A percentile compares a stretch with the other conserved stretches of the same genome.
Evolutionary conservation across 2,888 invertebrate genomes (phyloP).

Genomic region (Carpatolechia fugitivella): DNA sequence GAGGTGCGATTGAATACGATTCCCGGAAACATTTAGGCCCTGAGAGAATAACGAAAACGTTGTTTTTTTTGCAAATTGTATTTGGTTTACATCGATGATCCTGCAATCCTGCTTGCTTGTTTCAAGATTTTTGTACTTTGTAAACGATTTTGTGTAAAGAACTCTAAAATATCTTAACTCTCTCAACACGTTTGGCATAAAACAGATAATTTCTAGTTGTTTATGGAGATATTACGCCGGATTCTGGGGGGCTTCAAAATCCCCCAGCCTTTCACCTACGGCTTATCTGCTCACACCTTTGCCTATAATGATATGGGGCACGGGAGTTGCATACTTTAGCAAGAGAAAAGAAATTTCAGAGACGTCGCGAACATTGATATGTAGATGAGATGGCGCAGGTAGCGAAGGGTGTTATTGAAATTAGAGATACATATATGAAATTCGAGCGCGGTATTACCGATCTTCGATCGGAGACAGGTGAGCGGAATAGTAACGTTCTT

Average conservation of each 20-base stretch:
- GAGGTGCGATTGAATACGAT: constrained; percentile 15
- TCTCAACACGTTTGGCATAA: background rate
- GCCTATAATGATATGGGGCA: constrained; percentile 74
- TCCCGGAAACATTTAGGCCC: background rate
- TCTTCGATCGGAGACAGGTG: constrained; percentile 44
- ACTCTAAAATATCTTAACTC: no score
- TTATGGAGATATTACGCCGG: no score
- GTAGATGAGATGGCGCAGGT: constrained; percentile 75
- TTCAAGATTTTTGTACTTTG: no score
- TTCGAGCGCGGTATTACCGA: constrained; percentile 57
- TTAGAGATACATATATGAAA: constrained; percentile 71
- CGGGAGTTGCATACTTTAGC: constrained; percentile 74
- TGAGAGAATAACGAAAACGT: no score
- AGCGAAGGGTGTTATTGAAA: constrained; percentile 74
- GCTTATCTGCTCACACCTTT: constrained; percentile 18
- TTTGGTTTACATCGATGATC: background rate
- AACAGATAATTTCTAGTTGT: no score
- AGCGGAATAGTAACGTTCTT: constrained; percentile 13
- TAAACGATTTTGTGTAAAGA: no score
- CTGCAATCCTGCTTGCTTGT: no score
- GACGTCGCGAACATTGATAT: constrained; percentile 73
- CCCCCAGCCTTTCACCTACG: background rate
- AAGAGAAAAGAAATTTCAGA: constrained; percentile 71
- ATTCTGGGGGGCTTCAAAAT: background rate
- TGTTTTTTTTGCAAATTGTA: no score